phyloP scores from a whole-genome alignment of 2,888 invertebrate species.

The Gisinianus flammeolus region DNA sequence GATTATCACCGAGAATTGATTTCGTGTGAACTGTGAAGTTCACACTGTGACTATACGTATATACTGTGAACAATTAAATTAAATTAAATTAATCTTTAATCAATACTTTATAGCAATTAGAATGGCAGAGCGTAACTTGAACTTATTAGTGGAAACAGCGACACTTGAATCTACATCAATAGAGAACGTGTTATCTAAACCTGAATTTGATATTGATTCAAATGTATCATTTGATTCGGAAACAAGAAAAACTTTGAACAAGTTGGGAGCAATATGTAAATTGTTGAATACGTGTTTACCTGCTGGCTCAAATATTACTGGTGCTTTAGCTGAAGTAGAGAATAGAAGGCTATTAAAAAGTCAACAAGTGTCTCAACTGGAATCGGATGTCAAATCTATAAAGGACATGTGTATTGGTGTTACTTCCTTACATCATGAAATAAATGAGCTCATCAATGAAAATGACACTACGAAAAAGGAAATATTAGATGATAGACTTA shows the following conservation, averaged over 20 bases:
- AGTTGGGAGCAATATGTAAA: slow-evolving; percentile 19
- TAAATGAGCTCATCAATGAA: background rate
- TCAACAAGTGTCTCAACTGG: background rate
- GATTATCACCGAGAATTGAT: no score
- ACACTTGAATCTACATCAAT: background rate
- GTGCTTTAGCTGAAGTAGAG: background rate
- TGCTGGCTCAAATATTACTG: background rate
- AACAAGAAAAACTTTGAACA: slow-evolving; percentile 4
- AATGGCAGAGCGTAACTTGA: no score
- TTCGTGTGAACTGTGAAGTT: no score
- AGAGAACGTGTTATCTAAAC: background rate
- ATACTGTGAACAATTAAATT: no score
- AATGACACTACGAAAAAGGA: background rate
- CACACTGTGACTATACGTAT: no score
- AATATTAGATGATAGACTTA: no score
- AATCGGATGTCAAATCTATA: background rate
- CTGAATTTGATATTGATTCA: background rate
- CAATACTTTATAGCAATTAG: no score
- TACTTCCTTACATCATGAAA: background rate
- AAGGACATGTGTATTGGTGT: background rate
- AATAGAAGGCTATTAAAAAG: background rate
- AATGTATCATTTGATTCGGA: background rate
- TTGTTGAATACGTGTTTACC: background rate
- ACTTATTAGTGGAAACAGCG: no score
- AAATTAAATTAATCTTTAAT: no score